Conservation (phyloP, 2,888 invertebrate species). For the Euplagia quadripunctaria region DNA sequence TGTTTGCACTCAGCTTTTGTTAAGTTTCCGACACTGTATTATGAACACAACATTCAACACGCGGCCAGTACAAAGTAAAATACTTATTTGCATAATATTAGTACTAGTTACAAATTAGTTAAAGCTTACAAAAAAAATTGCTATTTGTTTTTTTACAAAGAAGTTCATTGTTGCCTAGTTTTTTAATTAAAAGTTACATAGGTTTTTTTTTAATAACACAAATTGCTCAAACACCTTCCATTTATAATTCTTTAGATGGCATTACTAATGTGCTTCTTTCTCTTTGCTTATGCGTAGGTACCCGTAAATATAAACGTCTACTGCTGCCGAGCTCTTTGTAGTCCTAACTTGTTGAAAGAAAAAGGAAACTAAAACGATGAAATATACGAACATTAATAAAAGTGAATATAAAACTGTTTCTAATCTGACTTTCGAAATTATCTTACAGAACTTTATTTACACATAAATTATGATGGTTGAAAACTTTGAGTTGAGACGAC, state of each 20-base stretch:
- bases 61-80: slow-evolving; percentile 14
- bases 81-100: slow-evolving; percentile 1
- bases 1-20: slow-evolving; percentile 3
- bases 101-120: background rate
- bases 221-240: no score
- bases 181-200: background rate
- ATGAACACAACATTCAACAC: slow-evolving; percentile 11
- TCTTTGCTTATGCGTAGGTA: no score
- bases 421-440: slow-evolving; percentile 28
- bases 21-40: slow-evolving; percentile 11
- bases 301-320: background rate
- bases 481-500: slow-evolving; percentile 60
- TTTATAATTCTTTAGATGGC: no score
- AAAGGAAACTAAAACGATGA: background rate
- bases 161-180: background rate
- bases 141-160: background rate
- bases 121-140: background rate
- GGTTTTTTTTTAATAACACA: no score
- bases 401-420: background rate
- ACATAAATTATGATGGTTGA: slow-evolving; percentile 61
- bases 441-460: slow-evolving; percentile 50
- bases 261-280: no score
- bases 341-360: background rate
- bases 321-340: background rate
- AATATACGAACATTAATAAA: background rate